Percentiles rank a stretch among this genome's conserved stretches.
These are phyloP conservation scores for Tetraodon nigroviridis DNA, from an alignment of 2,113 vertebrate species.

Conservation along the genomic window DNA sequence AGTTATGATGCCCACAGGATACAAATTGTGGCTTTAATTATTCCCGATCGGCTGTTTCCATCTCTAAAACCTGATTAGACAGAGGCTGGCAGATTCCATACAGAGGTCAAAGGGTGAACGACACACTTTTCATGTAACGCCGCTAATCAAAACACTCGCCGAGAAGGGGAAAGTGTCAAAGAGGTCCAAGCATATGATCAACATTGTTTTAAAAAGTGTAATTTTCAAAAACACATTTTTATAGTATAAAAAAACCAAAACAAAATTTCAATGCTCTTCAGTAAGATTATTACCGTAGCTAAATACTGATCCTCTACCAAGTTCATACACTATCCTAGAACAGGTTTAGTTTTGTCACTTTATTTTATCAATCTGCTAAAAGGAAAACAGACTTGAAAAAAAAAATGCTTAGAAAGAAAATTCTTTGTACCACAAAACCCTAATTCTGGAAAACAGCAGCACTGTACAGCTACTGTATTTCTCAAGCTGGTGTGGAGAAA, in stretches of 20 bases:
- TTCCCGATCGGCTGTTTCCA: constrained; percentile 3
- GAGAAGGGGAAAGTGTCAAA: constrained; percentile 63
- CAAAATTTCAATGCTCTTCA: too few relatives aligned
- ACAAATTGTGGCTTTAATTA: background rate
- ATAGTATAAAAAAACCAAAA: too few relatives aligned
- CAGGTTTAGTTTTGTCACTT: too few relatives aligned
- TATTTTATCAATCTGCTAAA: too few relatives aligned
- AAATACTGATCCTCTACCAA: too few relatives aligned
- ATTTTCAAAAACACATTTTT: too few relatives aligned
- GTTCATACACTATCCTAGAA: too few relatives aligned
- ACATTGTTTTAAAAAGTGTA: too few relatives aligned
- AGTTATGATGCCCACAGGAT: constrained; percentile 7
- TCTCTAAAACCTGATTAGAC: constrained; percentile 61
- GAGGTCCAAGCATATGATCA: constrained; percentile 12
- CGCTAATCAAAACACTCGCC: constrained; percentile 73
- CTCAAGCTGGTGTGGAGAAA: constrained; percentile 8
- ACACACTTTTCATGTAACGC: constrained; percentile 43
- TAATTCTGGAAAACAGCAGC: background rate
- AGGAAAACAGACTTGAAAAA: too few relatives aligned
- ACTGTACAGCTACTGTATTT: constrained; percentile 3
- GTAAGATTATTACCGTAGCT: too few relatives aligned
- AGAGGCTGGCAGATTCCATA: constrained; percentile 60
- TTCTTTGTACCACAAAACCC: background rate
- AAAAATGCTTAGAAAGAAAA: too few relatives aligned
- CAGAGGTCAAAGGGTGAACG: constrained; percentile 19